Evolutionary conservation across 2,888 invertebrate species (phyloP), one percentile per base, ranked within the genome.

Genomic region (Volucella bombylans): DNA sequence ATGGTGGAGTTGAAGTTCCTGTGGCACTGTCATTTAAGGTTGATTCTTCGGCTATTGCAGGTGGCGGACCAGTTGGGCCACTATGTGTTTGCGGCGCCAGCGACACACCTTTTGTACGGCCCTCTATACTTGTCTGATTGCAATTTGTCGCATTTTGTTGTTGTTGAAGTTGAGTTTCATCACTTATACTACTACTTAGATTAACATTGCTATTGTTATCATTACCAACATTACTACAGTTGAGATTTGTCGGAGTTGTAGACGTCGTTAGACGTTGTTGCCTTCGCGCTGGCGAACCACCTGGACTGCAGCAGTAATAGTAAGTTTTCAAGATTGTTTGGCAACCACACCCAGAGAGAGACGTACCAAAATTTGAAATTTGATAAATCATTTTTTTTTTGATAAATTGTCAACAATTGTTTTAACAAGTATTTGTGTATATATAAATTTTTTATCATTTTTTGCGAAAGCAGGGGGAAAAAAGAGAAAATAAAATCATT

Each of bases 51-150:
- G 15, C 49, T 54, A 59, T 67, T 12, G 67, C 89, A 88, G 90
- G 88, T 90, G 91, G 92, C 88, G 92, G 91, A 81, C 92, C 92
- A 77, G 92, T 92, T 88, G 92, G 92, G 86, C 92, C 91, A 88
- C 92, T 92, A 88, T 91, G 91, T 54, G 92, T 92, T 87, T 90
- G 91, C 9, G 92, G 92, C 85, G 92, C 90, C 81, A 92, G 89
- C 65, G 92, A 91, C 86, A 92, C 92, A 87, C 92, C 91, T 88
- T 92, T 92, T 11, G 92, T 92, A 88, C 92, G 92, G 45, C 90
- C 88, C 72, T 89, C 90, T 88, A 90, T 90, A 78, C 89, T 89
- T 12, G 86, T 77, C 69, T 90, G 90, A 89, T 90, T 90, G 88
- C 89, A 88, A 1, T 88, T 85, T 39, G 87, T 82, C 41, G 85